phyloP scores from a whole-genome alignment of 2,113 vertebrate species.

The Neoarius graeffei region DNA sequence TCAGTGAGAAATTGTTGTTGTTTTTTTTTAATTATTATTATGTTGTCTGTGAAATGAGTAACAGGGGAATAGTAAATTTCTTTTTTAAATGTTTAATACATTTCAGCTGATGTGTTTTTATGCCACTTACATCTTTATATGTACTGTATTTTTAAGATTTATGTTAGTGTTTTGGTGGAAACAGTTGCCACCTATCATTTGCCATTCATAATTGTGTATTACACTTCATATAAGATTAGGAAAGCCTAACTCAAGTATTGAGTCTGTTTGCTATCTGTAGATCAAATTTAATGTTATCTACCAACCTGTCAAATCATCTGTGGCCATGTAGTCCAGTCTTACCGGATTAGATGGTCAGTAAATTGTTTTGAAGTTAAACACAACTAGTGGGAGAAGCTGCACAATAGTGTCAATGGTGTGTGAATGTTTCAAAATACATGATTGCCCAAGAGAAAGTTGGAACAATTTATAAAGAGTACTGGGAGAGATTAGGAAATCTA shows the following conservation, averaged over 20 bases:
- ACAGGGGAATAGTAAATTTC: conserved; percentile 29
- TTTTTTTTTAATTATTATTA: conserved; percentile 35
- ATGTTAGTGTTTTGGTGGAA: not conserved
- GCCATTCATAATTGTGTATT: not conserved
- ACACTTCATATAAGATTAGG: conserved; percentile 3
- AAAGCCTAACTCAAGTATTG: not conserved
- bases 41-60: conserved; percentile 43
- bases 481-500: not conserved
- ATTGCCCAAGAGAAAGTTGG: conserved; percentile 15
- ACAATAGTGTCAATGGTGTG: conserved; percentile 2
- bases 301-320: not conserved
- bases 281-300: not conserved
- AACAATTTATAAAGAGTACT: not conserved
- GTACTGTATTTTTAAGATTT: not conserved
- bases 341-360: conserved; percentile 1
- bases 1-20: conserved; percentile 38
- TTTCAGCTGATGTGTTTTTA: not conserved
- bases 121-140: not conserved
- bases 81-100: not conserved
- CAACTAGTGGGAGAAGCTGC: not conserved
- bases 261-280: not conserved
- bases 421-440: conserved; percentile 5
- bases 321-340: not conserved
- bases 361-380: conserved; percentile 1
- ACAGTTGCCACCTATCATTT: not conserved